Evolutionary conservation across 2,797 vertebrate genomes (phyloP).

Genomic region (Sebastes steindachneri): DNA sequence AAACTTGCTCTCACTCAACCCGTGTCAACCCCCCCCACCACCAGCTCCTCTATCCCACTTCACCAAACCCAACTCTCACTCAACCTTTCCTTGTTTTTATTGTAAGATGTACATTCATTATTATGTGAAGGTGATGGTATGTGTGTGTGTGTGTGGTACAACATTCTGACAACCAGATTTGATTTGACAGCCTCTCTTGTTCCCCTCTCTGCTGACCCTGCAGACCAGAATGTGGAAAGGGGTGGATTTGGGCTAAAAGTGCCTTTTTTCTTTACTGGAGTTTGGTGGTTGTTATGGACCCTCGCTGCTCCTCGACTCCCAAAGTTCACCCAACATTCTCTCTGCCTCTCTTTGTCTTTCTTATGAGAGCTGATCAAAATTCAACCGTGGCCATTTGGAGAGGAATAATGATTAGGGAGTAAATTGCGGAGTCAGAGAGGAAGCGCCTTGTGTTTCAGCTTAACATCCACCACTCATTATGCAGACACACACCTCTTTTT

Average conservation of each 20-base stretch:
- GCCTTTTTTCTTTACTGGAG: slow-evolving; percentile 15
- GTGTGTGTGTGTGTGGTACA: slow-evolving; percentile 19
- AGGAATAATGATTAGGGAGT: slow-evolving; percentile 41
- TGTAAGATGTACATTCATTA: slow-evolving; percentile 33
- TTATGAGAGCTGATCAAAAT: slow-evolving; percentile 10
- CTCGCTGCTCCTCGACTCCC: not conserved
- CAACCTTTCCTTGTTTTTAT: slow-evolving; percentile 30
- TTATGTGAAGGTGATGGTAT: slow-evolving; percentile 24
- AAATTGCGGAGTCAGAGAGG: slow-evolving; percentile 1
- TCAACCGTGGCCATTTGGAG: slow-evolving; percentile 38
- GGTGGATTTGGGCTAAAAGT: slow-evolving; percentile 18
- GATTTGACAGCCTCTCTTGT: slow-evolving; percentile 57
- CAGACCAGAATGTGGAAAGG: slow-evolving; percentile 10
- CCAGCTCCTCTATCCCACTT: slow-evolving; percentile 21
- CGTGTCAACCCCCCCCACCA: not conserved
- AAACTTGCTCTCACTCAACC: slow-evolving; percentile 34
- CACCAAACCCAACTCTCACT: slow-evolving; percentile 25
- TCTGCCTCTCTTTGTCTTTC: not conserved
- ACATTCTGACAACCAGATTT: slow-evolving; percentile 45
- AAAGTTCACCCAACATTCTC: slow-evolving; percentile 4
- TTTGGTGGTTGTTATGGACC: slow-evolving; percentile 7
- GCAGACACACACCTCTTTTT: slow-evolving; percentile 5
- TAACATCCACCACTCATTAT: not conserved
- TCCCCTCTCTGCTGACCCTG: slow-evolving; percentile 49
- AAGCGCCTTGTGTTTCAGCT: not conserved